These are phyloP conservation scores for Oikopleura dioica DNA, from an alignment of 23 tunicate species.

Conservation along the genomic window DNA sequence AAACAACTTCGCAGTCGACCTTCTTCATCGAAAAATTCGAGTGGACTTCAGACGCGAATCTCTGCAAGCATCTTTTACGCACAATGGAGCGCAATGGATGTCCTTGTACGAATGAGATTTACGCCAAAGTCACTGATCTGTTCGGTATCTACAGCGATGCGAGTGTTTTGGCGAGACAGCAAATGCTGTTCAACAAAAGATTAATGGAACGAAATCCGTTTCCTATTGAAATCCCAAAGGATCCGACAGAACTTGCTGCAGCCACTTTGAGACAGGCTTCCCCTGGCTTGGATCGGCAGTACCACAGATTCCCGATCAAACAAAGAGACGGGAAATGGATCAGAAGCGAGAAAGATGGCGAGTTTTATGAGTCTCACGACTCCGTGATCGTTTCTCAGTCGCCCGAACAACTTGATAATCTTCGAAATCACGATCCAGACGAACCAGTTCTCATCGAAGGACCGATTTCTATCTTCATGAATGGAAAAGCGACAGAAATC, in stretches of 20 bases:
- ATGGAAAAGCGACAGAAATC: background rate
- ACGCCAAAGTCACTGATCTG: background rate
- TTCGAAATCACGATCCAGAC: background rate
- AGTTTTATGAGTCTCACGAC: background rate
- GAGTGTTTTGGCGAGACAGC: background rate
- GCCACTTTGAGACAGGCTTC: background rate
- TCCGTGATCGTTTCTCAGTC: background rate
- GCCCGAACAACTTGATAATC: background rate
- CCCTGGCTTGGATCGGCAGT: background rate
- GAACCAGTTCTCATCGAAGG: constrained; percentile 1
- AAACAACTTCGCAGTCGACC: background rate
- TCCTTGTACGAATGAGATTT: background rate
- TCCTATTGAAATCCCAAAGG: background rate
- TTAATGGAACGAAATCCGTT: constrained; percentile 1
- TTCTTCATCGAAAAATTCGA: background rate
- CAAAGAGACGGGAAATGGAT: background rate
- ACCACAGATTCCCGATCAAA: background rate
- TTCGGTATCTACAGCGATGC: background rate
- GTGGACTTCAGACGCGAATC: background rate
- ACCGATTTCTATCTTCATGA: background rate
- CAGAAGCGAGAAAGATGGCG: background rate
- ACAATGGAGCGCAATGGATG: constrained; percentile 1
- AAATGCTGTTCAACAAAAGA: background rate
- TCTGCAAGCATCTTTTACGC: background rate
- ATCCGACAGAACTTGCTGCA: constrained; percentile 8